Evolutionary conservation across 2,888 invertebrate genomes (phyloP), one percentile per base, ranked within the genome.

Genomic region (Xylota segnis): DNA sequence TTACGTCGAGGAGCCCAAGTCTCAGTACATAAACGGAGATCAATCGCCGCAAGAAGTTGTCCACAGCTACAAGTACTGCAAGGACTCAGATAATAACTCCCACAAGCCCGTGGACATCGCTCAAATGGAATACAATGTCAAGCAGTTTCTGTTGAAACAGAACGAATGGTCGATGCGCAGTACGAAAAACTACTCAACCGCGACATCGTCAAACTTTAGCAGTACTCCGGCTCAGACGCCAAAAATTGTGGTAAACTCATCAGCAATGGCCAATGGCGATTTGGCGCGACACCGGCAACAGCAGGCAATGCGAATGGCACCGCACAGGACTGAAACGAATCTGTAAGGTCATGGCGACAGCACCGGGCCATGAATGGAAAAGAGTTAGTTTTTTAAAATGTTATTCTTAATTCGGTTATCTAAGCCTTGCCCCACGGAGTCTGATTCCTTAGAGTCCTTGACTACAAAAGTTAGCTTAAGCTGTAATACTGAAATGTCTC

Each of bases 101-200:
- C 90, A 92, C 4, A 90, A 92, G 66, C 88, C 93, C 7, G 94
- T 94, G 88, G 94, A 95, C 90, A 94, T 95, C 88, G 95, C 95
- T 18, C 94, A 95, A 90, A 96, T 96, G 95, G 96, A 96, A 90
- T 95, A 95, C 89, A 95, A 96, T 90, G 96, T 96, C n/a, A 95
- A 95, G 91, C 94, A 95, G 90, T 95, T 96, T 91, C 91, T 96
- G 88, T 93, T 95, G 90, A 95, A 95, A 88, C 92, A 92, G 72
- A 92, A 92, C 75, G 92, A 92, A 88, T 92, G 92, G 92, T 92
- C 92, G 5, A 92, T 92, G 90, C 90, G 91, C 12, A 89, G 88
- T 81, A 76, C 79, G 70, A 83, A 79, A 63, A 81, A 79, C 16
- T 58, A 76, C 43, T 81, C 76, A 5, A 81, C 84, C 37, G 72